Conservation (phyloP, 1,140 invertebrate species). For the Bombus consobrinus region DNA sequence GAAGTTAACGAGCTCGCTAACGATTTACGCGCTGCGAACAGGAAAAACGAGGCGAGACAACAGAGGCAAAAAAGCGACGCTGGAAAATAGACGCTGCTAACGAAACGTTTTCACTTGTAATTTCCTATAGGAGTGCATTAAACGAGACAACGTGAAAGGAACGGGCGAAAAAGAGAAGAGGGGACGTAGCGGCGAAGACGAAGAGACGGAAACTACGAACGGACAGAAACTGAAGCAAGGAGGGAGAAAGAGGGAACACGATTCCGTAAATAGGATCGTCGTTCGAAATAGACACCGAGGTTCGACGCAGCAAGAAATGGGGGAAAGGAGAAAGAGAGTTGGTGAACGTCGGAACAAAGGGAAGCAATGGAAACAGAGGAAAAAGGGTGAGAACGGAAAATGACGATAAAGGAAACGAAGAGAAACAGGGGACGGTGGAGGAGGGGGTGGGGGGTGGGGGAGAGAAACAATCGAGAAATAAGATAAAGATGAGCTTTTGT, state of each 20-base stretch:
- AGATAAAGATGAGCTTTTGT: slow-evolving; percentile 51
- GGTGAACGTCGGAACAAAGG: neutral
- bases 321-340: neutral
- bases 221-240: neutral
- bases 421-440: neutral
- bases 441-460: accelerated
- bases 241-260: neutral
- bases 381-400: neutral
- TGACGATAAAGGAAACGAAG: neutral
- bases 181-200: neutral
- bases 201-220: neutral
- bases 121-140: slow-evolving; percentile 41
- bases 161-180: neutral
- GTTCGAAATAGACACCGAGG: slow-evolving; percentile 20
- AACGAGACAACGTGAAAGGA: slow-evolving; percentile 15
- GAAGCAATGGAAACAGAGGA: no score
- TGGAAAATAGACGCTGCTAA: slow-evolving; percentile 1
- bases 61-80: neutral
- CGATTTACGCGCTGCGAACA: slow-evolving; percentile 47
- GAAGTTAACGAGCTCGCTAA: slow-evolving; percentile 49
- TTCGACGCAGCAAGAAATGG: neutral
- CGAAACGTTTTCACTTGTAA: slow-evolving; percentile 46
- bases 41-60: slow-evolving; percentile 30
- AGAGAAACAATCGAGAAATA: slow-evolving; percentile 32
- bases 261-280: slow-evolving; percentile 36